phyloP scores from a whole-genome alignment of 2,888 invertebrate species.

The Omphaloscelis lunosa region DNA sequence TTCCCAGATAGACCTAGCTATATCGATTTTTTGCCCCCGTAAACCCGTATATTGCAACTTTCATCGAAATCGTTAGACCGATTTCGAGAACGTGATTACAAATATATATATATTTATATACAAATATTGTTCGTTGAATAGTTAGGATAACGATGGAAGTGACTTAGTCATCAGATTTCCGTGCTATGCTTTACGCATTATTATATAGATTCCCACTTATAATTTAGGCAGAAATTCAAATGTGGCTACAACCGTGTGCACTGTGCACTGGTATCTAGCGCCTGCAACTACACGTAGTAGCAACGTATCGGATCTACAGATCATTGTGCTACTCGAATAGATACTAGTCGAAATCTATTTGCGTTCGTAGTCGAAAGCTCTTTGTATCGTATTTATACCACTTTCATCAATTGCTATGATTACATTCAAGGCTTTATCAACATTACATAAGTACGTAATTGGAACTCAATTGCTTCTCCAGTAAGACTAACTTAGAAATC shows the following conservation, averaged over 20 bases:
- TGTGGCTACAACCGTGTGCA: conserved; percentile 8
- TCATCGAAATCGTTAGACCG: too few relatives aligned
- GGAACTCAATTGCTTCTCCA: not conserved
- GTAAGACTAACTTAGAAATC: not conserved
- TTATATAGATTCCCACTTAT: not conserved
- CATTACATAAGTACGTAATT: not conserved
- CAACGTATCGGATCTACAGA: conserved; percentile 17
- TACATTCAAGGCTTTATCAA: not conserved
- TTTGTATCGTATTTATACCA: not conserved
- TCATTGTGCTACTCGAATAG: conserved; percentile 11
- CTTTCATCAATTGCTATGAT: not conserved
- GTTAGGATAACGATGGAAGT: not conserved
- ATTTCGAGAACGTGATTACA: too few relatives aligned
- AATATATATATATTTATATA: too few relatives aligned
- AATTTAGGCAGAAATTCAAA: conserved; percentile 31
- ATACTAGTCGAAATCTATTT: not conserved
- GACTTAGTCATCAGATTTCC: not conserved
- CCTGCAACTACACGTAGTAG: conserved; percentile 25
- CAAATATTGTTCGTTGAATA: too few relatives aligned
- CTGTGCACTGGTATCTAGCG: conserved; percentile 19
- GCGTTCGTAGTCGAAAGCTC: conserved; percentile 7
- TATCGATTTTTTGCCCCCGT: too few relatives aligned
- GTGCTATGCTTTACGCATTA: not conserved
- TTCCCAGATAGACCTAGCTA: too few relatives aligned
- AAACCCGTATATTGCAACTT: too few relatives aligned